phyloP scores from a whole-genome alignment of 2,888 invertebrate genomes.

The Marasmarcha lunaedactyla region DNA sequence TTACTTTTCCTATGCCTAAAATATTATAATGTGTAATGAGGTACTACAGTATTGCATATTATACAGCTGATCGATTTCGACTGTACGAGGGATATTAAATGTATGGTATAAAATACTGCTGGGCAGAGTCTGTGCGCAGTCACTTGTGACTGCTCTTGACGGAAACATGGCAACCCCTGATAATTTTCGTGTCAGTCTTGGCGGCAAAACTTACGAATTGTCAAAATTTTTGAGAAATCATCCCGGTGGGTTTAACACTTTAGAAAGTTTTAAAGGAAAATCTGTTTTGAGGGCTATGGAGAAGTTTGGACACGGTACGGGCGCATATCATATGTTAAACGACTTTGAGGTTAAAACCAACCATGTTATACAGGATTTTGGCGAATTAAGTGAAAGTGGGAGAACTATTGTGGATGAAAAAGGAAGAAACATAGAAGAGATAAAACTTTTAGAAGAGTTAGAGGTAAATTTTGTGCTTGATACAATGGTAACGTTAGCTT shows the following conservation, averaged over 20 bases:
- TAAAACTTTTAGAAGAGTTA: constrained; percentile 46
- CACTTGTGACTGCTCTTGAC: too few species aligned
- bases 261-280: constrained; percentile 67
- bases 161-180: constrained; percentile 2
- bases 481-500: too few species aligned
- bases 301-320: constrained; percentile 70
- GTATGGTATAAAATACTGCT: too few species aligned
- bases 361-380: constrained; percentile 50
- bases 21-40: too few species aligned
- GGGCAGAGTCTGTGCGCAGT: too few species aligned
- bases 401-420: constrained; percentile 47
- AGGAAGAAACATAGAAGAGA: constrained; percentile 30
- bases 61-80: too few species aligned
- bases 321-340: constrained; percentile 74
- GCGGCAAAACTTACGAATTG: constrained; percentile 72
- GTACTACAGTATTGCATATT: too few species aligned
- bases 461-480: constrained; percentile 44
- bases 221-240: constrained; percentile 76
- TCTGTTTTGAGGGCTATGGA: constrained; percentile 66
- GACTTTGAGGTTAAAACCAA: constrained; percentile 62
- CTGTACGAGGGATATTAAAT: too few species aligned
- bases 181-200: constrained; percentile 44
- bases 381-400: constrained; percentile 45
- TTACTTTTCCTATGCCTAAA: too few species aligned
- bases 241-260: constrained; percentile 78